Evolutionary conservation across 2,888 invertebrate species (phyloP).

Genomic region (Hedya salicella): DNA sequence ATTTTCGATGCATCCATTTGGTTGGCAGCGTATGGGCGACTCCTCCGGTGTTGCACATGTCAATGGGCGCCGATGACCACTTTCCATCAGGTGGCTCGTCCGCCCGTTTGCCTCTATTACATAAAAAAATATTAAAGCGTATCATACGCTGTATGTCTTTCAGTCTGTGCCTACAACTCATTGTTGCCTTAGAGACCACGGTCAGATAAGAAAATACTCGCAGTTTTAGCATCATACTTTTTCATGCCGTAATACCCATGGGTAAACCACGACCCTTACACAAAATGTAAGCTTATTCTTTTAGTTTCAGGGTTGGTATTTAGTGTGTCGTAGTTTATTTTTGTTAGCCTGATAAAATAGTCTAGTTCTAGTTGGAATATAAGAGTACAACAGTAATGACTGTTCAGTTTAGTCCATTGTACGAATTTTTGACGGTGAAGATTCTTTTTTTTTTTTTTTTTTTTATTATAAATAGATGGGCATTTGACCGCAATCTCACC

Average conservation of each 20-base stretch:
- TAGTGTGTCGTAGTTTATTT: neutral
- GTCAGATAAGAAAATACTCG: neutral
- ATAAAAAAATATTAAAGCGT: too few species aligned
- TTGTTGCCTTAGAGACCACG: neutral
- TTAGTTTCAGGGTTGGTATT: neutral
- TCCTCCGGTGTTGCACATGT: too few species aligned
- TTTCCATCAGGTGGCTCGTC: too few species aligned
- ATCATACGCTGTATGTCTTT: too few species aligned
- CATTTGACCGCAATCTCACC: too few species aligned
- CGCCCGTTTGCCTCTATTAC: too few species aligned
- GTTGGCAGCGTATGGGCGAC: too few species aligned
- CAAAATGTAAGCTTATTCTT: neutral
- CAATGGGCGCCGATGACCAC: too few species aligned
- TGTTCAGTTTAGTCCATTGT: neutral
- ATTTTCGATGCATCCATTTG: too few species aligned
- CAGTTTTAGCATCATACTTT: conserved; percentile 7
- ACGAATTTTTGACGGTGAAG: neutral
- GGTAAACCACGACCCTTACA: neutral
- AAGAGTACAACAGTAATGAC: conserved; percentile 3
- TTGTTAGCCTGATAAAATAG: conserved; percentile 3
- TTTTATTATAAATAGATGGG: too few species aligned
- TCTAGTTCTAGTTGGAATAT: conserved; percentile 4
- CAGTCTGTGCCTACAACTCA: neutral
- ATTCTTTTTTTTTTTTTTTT: too few species aligned
- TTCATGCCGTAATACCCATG: conserved; percentile 12